Evolutionary conservation across 2,888 invertebrate species (phyloP).

Genomic region (Thalpophila matura): DNA sequence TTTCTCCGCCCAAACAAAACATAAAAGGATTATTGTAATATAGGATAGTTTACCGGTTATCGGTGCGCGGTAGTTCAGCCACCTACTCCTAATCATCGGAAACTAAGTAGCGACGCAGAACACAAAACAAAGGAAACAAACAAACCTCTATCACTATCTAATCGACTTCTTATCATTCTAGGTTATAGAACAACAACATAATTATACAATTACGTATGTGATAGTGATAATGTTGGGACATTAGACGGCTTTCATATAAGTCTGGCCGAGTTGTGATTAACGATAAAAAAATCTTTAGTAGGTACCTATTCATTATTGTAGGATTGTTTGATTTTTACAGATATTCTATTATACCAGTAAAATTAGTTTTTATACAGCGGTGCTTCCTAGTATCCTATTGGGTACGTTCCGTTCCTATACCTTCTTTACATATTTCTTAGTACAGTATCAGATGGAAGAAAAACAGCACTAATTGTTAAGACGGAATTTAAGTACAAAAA

Average conservation of each 20-base stretch:
- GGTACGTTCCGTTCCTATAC: neutral
- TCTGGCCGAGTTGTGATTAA: conserved; percentile 17
- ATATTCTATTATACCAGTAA: conserved; percentile 14
- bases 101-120: conserved; percentile 23
- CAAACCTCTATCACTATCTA: conserved; percentile 38
- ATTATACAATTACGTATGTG: conserved; percentile 25
- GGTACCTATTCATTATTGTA: conserved; percentile 2
- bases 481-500: too few relatives aligned
- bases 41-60: too few relatives aligned
- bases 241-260: conserved; percentile 31
- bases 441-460: too few relatives aligned
- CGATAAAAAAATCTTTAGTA: conserved; percentile 13
- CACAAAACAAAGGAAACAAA: conserved; percentile 42
- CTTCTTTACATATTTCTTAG: too few relatives aligned
- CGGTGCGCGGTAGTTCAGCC: too few relatives aligned
- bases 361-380: conserved; percentile 5
- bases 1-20: too few relatives aligned
- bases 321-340: conserved; percentile 11
- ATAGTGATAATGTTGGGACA: conserved; percentile 36
- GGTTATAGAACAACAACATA: conserved; percentile 33
- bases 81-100: too few relatives aligned
- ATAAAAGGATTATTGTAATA: too few relatives aligned
- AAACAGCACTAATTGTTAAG: too few relatives aligned
- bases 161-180: conserved; percentile 51
- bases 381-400: neutral